Base-by-base conservation (phyloP, 2,888 invertebrate genomes). In the Netelia melanura region DNA sequence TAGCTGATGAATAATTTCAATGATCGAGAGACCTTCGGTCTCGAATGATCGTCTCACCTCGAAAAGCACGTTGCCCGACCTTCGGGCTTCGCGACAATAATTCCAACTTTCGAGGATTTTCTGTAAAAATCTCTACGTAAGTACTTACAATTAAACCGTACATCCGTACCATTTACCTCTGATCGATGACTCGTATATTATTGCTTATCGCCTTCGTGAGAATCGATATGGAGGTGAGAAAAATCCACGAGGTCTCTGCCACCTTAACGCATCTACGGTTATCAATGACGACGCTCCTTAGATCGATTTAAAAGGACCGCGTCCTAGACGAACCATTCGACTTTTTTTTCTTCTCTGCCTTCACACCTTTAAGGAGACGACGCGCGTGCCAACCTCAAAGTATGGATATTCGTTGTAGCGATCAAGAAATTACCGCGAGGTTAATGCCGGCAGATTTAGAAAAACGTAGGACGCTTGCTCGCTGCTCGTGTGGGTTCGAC, bases 351-450 rank as follows among this genome's bases (percentile, higher is more conserved):
- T 54, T 54, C 21, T 65, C 52, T 71, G n/a, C 71, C 56, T 74
- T 74, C 43, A 71, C 65, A 38, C 77, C 54, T 61, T 82, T 77
- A 71, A n/a, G 75, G 76, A 52, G 54, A 67, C 44, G 25, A 21
- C 38, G 61, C 76, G 71, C 48, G 52, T 65, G 71, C 77, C 61
- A 43, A 9, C 54, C 25, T 38, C 52, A 77, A 62, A 9, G 62
- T 64, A 52, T 30, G 11, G 43, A 21, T 25, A 71, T 71, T 8
- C 25, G 54, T 48, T 74, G 23, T 11, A 52, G 48, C 48, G 23
- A 25, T 78, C 70, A 74, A 81, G 74, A 84, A 86, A 84, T 62
- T 17, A 84, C 82, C 62, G 84, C 86, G 84, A 86, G 86, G 86
- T 62, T 75, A 79, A 38, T 38, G 67, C 84, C 75, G 81, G 84